Evolutionary conservation across 2,113 vertebrate species (phyloP), one percentile per base, ranked within the genome.

Genomic region (Mus pahari): DNA sequence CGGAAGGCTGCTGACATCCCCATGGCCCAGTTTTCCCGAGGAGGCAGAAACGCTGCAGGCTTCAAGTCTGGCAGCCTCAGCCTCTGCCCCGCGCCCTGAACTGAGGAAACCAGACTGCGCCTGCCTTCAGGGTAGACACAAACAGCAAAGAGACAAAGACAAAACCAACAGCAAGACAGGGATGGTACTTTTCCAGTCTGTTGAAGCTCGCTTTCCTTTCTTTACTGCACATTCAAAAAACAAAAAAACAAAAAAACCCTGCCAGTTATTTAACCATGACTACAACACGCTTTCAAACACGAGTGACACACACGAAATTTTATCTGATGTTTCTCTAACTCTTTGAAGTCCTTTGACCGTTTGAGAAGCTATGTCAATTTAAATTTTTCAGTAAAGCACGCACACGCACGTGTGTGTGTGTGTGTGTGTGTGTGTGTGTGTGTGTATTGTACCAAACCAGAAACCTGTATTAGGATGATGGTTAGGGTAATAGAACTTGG

Each of bases 121-220:
- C 93, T 91, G 96, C 95, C 94, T 96, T 95, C 93, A 93, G 94
- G 95, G 90, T 96, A 90, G 95, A 79, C 24, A 0, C 94, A 91
- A 97, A 82, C 2, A 24, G 58, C n/a, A 53, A 77, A 71, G 17
- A 66, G 78, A 42, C 14, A 50, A 93, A 84, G 64, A 26, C 4
- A 55, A 87, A 94, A 91, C 60, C 20, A 48, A 92, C 94, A 91
- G 11, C 62, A 95, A 86, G 94, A 97, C 98, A 97, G 84, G 94
- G 97, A 96, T 97, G 98, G 94, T 98, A 78, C 0, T 97, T 99
- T 98, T 97, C 97, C 95, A 98, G 93, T 97, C 98, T 97, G 91
- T 93, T 78, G 90, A 93, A 68, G 86, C 91, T 95, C 97, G 93
- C 86, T 55, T 33, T 31, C 93, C 89, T 64, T n/a, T 20, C 89